These are phyloP conservation scores for Diglossa brunneiventris DNA, from an alignment of 2,113 vertebrate genomes.

Conservation along the genomic window DNA sequence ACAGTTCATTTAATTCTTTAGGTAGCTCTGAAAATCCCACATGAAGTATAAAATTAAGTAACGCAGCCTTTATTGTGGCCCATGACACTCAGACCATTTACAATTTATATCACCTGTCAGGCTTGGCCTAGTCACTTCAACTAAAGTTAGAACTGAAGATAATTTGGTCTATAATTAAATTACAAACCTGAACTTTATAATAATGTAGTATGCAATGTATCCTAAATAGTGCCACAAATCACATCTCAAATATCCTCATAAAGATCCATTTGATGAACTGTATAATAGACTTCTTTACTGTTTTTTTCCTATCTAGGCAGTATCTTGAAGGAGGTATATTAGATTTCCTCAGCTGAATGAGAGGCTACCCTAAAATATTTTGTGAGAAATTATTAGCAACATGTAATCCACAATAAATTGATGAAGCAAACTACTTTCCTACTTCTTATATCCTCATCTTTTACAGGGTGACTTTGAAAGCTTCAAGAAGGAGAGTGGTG, in stretches of 20 bases:
- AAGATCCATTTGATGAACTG: constrained; percentile 54
- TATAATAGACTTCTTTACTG: constrained; percentile 32
- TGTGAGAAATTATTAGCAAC: constrained; percentile 47
- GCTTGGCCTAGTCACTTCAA: constrained; percentile 8
- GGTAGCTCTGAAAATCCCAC: background rate
- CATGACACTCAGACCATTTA: constrained; percentile 11
- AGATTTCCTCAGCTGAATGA: background rate
- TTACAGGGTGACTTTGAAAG: constrained; percentile 40
- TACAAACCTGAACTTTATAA: constrained; percentile 62
- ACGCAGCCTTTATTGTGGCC: background rate
- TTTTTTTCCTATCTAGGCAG: constrained; percentile 6
- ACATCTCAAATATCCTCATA: constrained; percentile 52
- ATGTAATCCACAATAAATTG: constrained; percentile 36
- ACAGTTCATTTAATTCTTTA: constrained; percentile 24
- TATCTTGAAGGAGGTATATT: constrained; percentile 9
- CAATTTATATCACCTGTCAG: constrained; percentile 46
- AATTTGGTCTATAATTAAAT: constrained; percentile 57
- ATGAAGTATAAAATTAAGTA: background rate
- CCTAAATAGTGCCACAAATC: constrained; percentile 54
- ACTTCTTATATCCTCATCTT: background rate
- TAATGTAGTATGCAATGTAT: constrained; percentile 45
- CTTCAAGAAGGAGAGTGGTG: background rate
- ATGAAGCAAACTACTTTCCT: background rate
- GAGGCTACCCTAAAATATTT: constrained; percentile 4
- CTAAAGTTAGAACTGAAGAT: constrained; percentile 51